phyloP scores from a whole-genome alignment of 2,797 vertebrate species.

The Pagetopsis macropterus region DNA sequence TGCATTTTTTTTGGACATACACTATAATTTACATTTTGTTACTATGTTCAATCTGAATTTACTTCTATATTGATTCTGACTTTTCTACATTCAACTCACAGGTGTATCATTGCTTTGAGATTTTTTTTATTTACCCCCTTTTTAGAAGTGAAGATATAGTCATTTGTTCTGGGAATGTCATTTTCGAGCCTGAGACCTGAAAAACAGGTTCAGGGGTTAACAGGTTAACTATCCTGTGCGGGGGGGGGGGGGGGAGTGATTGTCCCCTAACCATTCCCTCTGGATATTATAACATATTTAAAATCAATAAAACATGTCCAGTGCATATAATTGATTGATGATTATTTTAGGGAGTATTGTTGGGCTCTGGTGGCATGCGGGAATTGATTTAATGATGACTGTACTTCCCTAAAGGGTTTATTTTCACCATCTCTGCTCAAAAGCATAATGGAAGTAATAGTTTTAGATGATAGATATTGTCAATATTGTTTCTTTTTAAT shows the following conservation, averaged over 20 bases:
- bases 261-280: slow-evolving; percentile 25
- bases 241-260: neutral
- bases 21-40: too few relatives aligned
- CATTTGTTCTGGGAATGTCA: too few relatives aligned
- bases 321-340: slow-evolving; percentile 28
- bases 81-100: too few relatives aligned
- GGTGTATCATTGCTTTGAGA: too few relatives aligned
- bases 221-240: neutral
- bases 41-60: too few relatives aligned
- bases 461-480: slow-evolving; percentile 22
- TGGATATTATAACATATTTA: slow-evolving; percentile 32
- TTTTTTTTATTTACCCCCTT: too few relatives aligned
- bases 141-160: too few relatives aligned
- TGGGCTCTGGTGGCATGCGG: slow-evolving; percentile 24
- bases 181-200: too few relatives aligned
- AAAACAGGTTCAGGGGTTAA: too few relatives aligned
- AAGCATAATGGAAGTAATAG: slow-evolving; percentile 6
- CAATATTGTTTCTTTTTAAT: slow-evolving; percentile 11
- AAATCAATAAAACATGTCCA: slow-evolving; percentile 59
- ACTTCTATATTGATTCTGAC: too few relatives aligned
- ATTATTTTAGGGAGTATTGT: slow-evolving; percentile 21
- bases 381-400: slow-evolving; percentile 47
- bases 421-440: slow-evolving; percentile 5
- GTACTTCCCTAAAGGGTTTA: slow-evolving; percentile 29
- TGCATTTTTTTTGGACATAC: too few relatives aligned